Evolutionary conservation across 2,113 vertebrate genomes (phyloP), one percentile per base, ranked within the genome.

Genomic region (Ia io): DNA sequence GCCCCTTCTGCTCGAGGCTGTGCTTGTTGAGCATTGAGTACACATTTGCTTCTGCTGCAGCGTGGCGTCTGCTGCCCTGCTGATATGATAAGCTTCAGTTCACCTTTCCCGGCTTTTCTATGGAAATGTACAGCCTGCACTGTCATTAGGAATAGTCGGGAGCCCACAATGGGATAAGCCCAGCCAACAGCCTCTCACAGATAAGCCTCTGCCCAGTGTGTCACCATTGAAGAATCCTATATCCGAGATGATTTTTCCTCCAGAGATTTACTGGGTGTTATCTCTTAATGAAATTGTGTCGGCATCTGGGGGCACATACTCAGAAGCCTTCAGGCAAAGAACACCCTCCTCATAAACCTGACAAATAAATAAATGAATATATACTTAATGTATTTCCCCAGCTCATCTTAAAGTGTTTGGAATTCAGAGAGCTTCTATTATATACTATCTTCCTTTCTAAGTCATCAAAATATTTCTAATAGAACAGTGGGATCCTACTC

Each of bases 241-340:
- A 78, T 32, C 42, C 49, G 44, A 49, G 47, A 56, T 47, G 82
- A 67, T 28, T 84, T 93, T 61, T 20, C 67, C 77, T 70, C 37
- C 84, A 37, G 76, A 85, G 79, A 28, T 44, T 79, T n/a, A 25
- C 49, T 76, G 56, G 65, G 77, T 30, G 47, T 90, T 67, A 56
- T 47, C 89, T 95, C 53, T 65, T 94, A 69, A 53, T 91, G 92
- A 84, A 90, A 74, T 85, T 49, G 32, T 35, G 18, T 61, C 47
- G 11, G 0, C 35, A 32, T 76, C 44, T 20, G 14, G 30, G 47
- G 74, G 3, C 47, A 11, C 22, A 10, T 85, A 35, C n/a, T 84
- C 65, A 79, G 69, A 89, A 51, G 59, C 79, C 69, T 93, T 93
- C 88, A 91, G 84, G 42, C 69, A 76, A 88, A 88, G 14, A 69